Conservation (phyloP, 2,797 vertebrate species). For the Acrocephalus scirpaceus region DNA sequence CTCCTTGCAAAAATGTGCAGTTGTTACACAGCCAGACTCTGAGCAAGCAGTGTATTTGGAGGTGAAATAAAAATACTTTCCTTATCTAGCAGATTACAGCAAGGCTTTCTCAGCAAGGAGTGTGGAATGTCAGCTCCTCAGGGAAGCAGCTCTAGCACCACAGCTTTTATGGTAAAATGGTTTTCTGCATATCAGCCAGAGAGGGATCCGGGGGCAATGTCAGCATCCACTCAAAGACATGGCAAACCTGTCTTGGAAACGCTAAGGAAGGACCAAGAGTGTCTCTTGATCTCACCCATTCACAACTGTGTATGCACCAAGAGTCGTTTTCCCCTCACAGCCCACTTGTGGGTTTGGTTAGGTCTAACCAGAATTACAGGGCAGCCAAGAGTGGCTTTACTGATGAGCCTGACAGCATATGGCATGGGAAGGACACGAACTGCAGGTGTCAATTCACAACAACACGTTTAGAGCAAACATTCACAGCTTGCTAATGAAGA, state of each 20-base stretch:
- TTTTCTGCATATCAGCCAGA: not conserved
- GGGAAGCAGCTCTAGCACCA: not conserved
- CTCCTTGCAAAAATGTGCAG: slow-evolving; percentile 23
- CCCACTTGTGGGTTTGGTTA: not conserved
- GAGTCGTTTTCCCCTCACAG: not conserved
- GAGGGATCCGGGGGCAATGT: rapidly evolving
- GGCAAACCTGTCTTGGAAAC: not conserved
- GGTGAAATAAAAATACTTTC: slow-evolving; percentile 40
- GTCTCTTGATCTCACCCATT: not conserved
- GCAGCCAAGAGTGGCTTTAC: not conserved
- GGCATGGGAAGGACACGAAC: rapidly evolving
- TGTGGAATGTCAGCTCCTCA: not conserved
- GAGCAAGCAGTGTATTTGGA: not conserved
- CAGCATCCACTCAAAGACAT: not conserved
- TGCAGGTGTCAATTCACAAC: not conserved
- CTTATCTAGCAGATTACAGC: slow-evolving; percentile 13
- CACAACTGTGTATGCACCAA: not conserved
- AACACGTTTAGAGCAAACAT: not conserved
- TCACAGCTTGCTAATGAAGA: not conserved
- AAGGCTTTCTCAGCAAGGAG: not conserved
- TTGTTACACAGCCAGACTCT: not conserved
- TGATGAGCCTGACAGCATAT: not conserved
- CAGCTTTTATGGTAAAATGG: not conserved
- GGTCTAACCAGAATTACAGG: not conserved
- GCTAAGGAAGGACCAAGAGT: not conserved